Evolutionary conservation across 2,888 invertebrate species (phyloP), one percentile per base, ranked within the genome.

Genomic region (Drosophila setosimentum): DNA sequence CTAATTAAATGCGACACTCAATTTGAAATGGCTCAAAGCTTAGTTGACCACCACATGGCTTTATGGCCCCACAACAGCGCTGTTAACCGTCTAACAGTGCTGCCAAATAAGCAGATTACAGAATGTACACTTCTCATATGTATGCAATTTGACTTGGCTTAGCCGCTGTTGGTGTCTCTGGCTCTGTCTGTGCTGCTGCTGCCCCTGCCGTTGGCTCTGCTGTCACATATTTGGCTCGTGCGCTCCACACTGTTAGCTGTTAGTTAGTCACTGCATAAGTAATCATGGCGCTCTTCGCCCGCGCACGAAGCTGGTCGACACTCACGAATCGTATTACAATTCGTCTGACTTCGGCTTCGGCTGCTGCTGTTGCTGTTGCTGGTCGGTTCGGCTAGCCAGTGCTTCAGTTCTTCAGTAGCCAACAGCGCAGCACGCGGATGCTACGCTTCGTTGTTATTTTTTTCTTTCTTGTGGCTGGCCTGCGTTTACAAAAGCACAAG

Each of bases 401-500:
- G 81, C 83, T 83, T 81, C 68, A 87, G 85, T 89, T 85, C 85
- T 89, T 85, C 87, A 82, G 75, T 78, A 88, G 78, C 83, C 89
- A 83, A 83, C 84, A 78, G 72, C 74, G 82, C 81, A 88, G 72
- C 89, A 73, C 84, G 85, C 90, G 85, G 85, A 89, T 85, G 90
- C 88, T 89, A 77, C 85, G 85, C 87, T 84, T 84, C 85, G 89
- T 55, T 55, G 55, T 55, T 55, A 37, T 78, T 82, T 86, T 69
- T 74, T 72, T 64, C 33, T 73, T 70, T 78, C 81, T 78, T 85
- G 68, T 68, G 73, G 45, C 16, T 45, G 2, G 63, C 67, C 70
- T 65, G 77, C 73, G 69, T 71, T 80, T 73, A 76, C 77, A 76
- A 72, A 68, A 68, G 74, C 70, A 72, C 68, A 76, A 75, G 73